A percentile compares a stretch with the other conserved stretches of the same genome.
phyloP scores from a whole-genome alignment of 2,113 vertebrate genomes.

The Pollachius pollachius region DNA sequence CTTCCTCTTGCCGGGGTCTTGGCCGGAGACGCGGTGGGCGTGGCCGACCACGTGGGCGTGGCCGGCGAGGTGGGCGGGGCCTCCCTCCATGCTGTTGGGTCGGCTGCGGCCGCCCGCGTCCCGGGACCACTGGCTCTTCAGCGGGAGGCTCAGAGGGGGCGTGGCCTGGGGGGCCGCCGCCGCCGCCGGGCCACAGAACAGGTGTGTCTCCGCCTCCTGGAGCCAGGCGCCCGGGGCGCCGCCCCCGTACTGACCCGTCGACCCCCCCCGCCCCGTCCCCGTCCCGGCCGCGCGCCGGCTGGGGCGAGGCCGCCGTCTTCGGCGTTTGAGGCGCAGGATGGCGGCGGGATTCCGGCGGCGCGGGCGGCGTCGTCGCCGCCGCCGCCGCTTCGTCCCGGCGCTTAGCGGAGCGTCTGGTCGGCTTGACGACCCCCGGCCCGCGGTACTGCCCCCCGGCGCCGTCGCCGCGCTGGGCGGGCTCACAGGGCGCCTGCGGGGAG shows the following conservation, averaged over 20 bases:
- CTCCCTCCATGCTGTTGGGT: constrained; percentile 62
- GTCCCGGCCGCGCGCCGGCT: too few relatives aligned
- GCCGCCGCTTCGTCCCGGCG: background rate
- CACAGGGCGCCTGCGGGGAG: constrained; percentile 31
- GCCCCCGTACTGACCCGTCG: background rate
- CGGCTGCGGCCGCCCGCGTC: constrained; percentile 48
- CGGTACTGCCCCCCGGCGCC: constrained; percentile 6
- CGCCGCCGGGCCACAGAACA: constrained; percentile 26
- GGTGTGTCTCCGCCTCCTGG: constrained; percentile 43
- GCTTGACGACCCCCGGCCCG: constrained; percentile 10
- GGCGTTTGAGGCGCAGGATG: background rate
- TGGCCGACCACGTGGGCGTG: constrained; percentile 69
- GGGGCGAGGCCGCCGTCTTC: too few relatives aligned
- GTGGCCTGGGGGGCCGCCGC: constrained; percentile 44
- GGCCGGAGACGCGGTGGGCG: constrained; percentile 62
- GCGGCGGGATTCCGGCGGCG: constrained; percentile 22
- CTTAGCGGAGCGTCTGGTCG: constrained; percentile 23
- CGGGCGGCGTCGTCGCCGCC: background rate
- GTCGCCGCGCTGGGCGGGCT: constrained; percentile 33
- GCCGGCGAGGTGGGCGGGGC: constrained; percentile 60
- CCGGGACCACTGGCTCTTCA: constrained; percentile 70
- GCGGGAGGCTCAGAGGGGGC: constrained; percentile 63
- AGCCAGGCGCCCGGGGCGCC: constrained; percentile 28
- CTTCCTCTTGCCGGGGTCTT: constrained; percentile 73
- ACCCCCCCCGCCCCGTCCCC: too few relatives aligned